Conservation (phyloP, 1,140 invertebrate genomes). For the Drosophila repleta region DNA sequence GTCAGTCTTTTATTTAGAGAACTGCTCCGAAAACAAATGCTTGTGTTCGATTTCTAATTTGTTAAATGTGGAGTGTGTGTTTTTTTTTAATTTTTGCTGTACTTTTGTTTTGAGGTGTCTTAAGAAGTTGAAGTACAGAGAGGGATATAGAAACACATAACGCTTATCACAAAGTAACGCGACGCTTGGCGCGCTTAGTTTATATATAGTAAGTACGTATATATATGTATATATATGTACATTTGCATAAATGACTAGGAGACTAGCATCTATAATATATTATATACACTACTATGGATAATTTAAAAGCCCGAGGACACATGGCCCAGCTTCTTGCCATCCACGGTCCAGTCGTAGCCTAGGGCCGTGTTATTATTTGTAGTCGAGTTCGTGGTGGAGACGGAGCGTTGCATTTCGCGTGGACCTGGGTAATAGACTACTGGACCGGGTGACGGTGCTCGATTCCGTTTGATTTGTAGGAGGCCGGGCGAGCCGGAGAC, state of each 20-base stretch:
- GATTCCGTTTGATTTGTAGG: conserved; percentile 78
- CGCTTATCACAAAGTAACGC: conserved; percentile 79
- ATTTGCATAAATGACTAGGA: conserved; percentile 37
- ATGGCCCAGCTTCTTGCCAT: conserved; percentile 68
- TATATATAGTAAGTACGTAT: conserved; percentile 25
- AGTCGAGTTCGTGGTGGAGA: conserved; percentile 60
- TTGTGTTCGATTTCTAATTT: neutral
- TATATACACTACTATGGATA: conserved; percentile 14
- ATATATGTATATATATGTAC: conserved; percentile 6
- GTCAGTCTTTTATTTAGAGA: conserved; percentile 24
- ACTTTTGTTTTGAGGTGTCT: neutral
- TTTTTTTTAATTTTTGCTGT: conserved; percentile 10
- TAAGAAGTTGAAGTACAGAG: neutral
- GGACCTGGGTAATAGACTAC: conserved; percentile 88
- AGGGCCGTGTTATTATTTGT: conserved; percentile 78
- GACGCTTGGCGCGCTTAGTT: conserved; percentile 73
- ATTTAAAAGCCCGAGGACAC: conserved; percentile 73
- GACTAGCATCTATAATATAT: conserved; percentile 25
- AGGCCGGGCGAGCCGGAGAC: conserved; percentile 69
- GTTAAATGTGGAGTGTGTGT: neutral
- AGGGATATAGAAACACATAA: conserved; percentile 64
- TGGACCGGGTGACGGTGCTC: conserved; percentile 86
- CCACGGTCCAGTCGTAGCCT: conserved; percentile 73
- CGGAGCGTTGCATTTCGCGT: conserved; percentile 73
- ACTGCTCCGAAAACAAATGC: neutral